A percentile compares a stretch with the other conserved stretches of the same genome.
Conservation (phyloP, 2,888 invertebrate genomes). For the Metallyticus violacea region DNA sequence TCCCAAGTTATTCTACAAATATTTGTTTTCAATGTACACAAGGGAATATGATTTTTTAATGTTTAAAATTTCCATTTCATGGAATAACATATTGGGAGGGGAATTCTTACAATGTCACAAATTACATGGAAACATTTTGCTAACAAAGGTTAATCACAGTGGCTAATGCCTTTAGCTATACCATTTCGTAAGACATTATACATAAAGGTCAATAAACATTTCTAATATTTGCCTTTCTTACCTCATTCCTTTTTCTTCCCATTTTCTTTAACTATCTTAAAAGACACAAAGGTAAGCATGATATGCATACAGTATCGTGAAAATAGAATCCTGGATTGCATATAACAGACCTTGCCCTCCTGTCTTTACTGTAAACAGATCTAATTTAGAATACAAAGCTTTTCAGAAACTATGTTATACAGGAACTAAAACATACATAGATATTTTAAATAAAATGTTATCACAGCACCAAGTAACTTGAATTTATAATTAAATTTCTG, state of each 20-base stretch:
- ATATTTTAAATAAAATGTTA: not conserved
- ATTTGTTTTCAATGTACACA: too few relatives aligned
- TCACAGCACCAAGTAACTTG: not conserved
- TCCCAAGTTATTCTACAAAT: too few relatives aligned
- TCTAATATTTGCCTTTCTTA: too few relatives aligned
- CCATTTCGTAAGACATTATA: too few relatives aligned
- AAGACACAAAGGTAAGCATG: not conserved
- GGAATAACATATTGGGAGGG: not conserved
- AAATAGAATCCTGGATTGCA: not conserved
- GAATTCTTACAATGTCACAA: too few relatives aligned
- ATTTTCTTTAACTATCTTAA: not conserved
- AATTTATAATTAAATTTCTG: not conserved
- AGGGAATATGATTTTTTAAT: too few relatives aligned
- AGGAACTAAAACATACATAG: not conserved
- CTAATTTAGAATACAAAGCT: not conserved
- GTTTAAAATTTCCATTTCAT: not conserved
- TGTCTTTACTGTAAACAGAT: not conserved
- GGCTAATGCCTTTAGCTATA: too few relatives aligned
- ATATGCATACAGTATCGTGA: too few relatives aligned
- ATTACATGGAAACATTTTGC: too few relatives aligned
- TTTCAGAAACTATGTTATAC: not conserved
- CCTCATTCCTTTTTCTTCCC: too few relatives aligned
- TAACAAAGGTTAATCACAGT: too few relatives aligned
- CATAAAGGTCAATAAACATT: too few relatives aligned
- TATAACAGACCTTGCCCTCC: not conserved